Conservation (phyloP, 1,140 invertebrate genomes). For the Thaumetopoea pityocampa region DNA sequence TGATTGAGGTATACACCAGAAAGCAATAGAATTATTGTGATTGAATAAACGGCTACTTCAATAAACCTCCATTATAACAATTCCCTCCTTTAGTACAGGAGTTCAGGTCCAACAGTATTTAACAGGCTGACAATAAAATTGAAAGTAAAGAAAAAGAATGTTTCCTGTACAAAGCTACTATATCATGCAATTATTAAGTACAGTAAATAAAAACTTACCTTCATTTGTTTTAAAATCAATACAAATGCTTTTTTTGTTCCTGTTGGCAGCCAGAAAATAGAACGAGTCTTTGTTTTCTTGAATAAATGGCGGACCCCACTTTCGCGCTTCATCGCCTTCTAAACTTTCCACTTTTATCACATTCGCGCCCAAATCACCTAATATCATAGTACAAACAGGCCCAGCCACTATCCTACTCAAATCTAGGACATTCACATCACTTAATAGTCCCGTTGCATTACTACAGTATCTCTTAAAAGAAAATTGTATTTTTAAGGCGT, state of each 20-base stretch:
- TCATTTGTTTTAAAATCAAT: conserved; percentile 86
- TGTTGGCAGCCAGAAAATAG: conserved; percentile 93
- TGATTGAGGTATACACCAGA: no score
- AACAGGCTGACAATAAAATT: background rate
- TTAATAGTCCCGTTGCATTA: conserved; percentile 56
- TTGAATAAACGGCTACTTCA: no score
- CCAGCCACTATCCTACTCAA: conserved; percentile 89
- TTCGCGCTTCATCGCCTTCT: conserved; percentile 92
- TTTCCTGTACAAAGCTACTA: conserved; percentile 4
- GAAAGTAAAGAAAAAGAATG: conserved; percentile 12
- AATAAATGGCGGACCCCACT: conserved; percentile 95
- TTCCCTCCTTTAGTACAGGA: no score
- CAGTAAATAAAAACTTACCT: conserved; percentile 42
- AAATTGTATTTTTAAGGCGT: conserved; percentile 17
- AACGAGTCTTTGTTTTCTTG: conserved; percentile 82
- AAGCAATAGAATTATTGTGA: no score
- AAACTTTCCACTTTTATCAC: conserved; percentile 93
- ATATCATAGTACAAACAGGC: conserved; percentile 94
- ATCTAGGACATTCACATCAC: conserved; percentile 87
- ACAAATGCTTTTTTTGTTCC: conserved; percentile 97
- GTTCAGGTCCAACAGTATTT: no score
- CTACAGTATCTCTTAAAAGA: conserved; percentile 35
- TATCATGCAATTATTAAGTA: conserved; percentile 8
- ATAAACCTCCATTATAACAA: no score
- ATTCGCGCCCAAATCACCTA: conserved; percentile 96